These are phyloP conservation scores for Tricholauxania praeusta DNA, from an alignment of 2,888 invertebrate species.

Conservation along the genomic window DNA sequence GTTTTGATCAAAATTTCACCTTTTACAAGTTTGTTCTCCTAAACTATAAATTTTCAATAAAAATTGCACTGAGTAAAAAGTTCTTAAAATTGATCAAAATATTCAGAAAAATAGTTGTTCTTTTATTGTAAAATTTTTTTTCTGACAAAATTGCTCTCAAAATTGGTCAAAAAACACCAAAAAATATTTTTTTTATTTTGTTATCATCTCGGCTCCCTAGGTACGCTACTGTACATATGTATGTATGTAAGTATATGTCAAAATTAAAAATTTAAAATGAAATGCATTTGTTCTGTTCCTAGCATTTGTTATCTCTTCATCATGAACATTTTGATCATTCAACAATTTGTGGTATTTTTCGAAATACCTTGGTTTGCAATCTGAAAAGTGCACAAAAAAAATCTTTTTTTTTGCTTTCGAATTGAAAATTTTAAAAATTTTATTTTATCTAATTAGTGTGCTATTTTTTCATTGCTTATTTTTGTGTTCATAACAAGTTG, in stretches of 20 bases:
- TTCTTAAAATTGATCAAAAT: not conserved
- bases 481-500: not conserved
- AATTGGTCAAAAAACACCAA: not conserved
- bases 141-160: no score
- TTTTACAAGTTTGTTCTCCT: no score
- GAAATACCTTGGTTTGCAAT: not conserved
- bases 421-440: slow-evolving; percentile 8
- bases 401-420: not conserved
- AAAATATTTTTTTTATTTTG: slow-evolving; percentile 4
- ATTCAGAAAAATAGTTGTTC: not conserved
- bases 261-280: no score
- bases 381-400: slow-evolving; percentile 4
- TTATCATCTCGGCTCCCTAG: no score
- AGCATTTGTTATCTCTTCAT: not conserved
- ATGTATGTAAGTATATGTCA: not conserved
- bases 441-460: not conserved
- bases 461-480: not conserved
- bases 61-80: no score
- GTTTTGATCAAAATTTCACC: no score
- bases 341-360: slow-evolving; percentile 11
- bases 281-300: not conserved
- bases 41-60: no score
- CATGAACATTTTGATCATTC: not conserved
- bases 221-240: no score
- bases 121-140: no score